A percentile compares a stretch with the other conserved stretches of the same genome.
These are phyloP conservation scores for Thymelicus acteon DNA, from an alignment of 2,888 invertebrate genomes.

Conservation along the genomic window DNA sequence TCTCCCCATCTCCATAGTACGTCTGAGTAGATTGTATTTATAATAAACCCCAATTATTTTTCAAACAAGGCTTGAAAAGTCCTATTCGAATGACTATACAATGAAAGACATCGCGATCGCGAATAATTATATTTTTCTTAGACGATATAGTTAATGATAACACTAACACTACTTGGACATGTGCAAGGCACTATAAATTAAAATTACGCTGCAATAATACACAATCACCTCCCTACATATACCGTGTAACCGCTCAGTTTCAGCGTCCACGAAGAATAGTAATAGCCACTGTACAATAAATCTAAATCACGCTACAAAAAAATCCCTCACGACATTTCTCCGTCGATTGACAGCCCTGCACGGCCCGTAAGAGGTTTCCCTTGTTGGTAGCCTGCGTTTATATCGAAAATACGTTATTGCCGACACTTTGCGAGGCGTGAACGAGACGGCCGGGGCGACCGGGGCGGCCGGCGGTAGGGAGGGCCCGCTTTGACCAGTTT, in stretches of 20 bases:
- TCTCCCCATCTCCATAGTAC: too few relatives aligned
- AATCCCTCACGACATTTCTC: neutral
- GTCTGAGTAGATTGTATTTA: too few relatives aligned
- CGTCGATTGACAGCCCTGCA: constrained; percentile 10
- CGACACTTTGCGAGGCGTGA: constrained; percentile 16
- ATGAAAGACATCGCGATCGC: too few relatives aligned
- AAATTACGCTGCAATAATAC: too few relatives aligned
- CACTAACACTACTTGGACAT: too few relatives aligned
- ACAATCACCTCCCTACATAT: too few relatives aligned
- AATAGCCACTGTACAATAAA: neutral
- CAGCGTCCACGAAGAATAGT: neutral
- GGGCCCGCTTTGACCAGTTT: constrained; percentile 1
- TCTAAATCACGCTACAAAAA: constrained; percentile 1
- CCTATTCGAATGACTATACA: too few relatives aligned
- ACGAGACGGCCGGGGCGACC: neutral
- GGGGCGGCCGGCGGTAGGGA: neutral
- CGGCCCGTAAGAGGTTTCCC: constrained; percentile 47
- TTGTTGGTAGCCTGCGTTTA: constrained; percentile 40
- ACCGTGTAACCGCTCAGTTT: neutral
- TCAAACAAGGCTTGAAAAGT: too few relatives aligned
- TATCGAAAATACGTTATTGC: constrained; percentile 38
- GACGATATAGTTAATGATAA: too few relatives aligned
- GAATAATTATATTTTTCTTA: too few relatives aligned
- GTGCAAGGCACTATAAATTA: too few relatives aligned
- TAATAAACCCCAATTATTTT: too few relatives aligned